Base-by-base conservation (phyloP, 2,888 invertebrate species). In the Drosophila nigricruria region DNA sequence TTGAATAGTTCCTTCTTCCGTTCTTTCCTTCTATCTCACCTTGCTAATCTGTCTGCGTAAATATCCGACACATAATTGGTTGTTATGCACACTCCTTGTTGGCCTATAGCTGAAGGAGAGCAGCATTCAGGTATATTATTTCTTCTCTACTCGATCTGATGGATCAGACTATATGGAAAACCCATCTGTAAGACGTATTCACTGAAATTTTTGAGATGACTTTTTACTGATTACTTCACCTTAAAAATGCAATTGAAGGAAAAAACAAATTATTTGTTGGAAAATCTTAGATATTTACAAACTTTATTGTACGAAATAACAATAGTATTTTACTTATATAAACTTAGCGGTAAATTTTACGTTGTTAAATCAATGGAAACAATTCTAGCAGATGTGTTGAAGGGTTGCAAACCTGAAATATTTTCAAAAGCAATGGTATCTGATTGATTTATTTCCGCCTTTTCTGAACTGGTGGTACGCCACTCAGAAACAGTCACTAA, bases 331-430 rank as follows among this genome's bases (percentile, higher is more conserved):
- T 63, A 69, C 61, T 67, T 70, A 77, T 52, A 64, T 57, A 45
- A 49, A 59, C 42, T 58, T 66, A 66, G 34, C 6, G 25, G 27
- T 60, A 68, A 63, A 49, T 40, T 45, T 89, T 91, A 92, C 72
- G 92, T 91, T 62, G 92, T 93, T 77, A 92, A 88, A 85, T 92
- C 92, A 73, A 92, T 93, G 57, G 93, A 92, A 74, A 92, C 86
- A 70, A 92, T 83, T 52, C 90, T 91, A 67, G 82, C 87, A 52
- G 90, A 81, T 27, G 92, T 81, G 79, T 78, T 83, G 36, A 88
- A 86, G 5, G 80, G 82, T 74, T 85, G 84, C 56, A 89, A 71
- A 64, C 89, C 80, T 66, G 91, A 82, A 68, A 88, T 73, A 60
- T 83, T 80, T 57, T 84, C 82, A 58, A 82, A 76, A 59, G 81